A percentile compares a stretch with the other conserved stretches of the same genome.
Conservation (phyloP, 2,113 vertebrate species). For the Zosterops hypoxanthus region DNA sequence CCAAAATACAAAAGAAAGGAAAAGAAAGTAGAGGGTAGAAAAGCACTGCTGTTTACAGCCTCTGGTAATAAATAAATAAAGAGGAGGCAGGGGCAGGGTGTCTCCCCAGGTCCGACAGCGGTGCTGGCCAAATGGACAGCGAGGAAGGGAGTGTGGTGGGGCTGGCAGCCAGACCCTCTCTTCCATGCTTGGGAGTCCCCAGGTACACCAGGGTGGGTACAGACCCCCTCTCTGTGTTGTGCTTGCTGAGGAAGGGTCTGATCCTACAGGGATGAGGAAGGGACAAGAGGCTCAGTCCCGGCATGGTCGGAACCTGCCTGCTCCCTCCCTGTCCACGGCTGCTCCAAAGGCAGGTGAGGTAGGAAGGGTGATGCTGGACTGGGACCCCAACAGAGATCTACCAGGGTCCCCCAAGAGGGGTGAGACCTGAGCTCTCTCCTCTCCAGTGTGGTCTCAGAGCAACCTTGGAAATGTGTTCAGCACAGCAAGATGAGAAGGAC, state of each 20-base stretch:
- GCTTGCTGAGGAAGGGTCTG: slow-evolving; percentile 48
- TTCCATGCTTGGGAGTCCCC: not conserved
- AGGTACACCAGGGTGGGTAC: not conserved
- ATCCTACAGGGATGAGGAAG: not conserved
- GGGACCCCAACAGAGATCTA: not conserved
- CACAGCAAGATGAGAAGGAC: slow-evolving; percentile 27
- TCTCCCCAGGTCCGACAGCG: not conserved
- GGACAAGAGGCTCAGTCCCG: not conserved
- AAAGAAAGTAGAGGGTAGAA: slow-evolving; percentile 73
- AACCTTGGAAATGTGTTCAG: slow-evolving; percentile 25
- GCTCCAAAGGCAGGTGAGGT: slow-evolving; percentile 55
- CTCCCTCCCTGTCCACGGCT: not conserved
- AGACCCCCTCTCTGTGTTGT: not conserved
- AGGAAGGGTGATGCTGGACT: slow-evolving; percentile 43
- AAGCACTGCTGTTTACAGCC: slow-evolving; percentile 73
- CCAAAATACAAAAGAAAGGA: slow-evolving; percentile 76
- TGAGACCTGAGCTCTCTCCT: slow-evolving; percentile 16
- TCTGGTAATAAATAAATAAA: slow-evolving; percentile 69
- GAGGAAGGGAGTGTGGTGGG: not conserved
- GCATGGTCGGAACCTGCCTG: not conserved
- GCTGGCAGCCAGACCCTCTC: slow-evolving; percentile 16
- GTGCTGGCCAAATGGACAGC: not conserved
- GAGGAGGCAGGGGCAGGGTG: slow-evolving; percentile 40
- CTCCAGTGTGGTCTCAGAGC: slow-evolving; percentile 3
- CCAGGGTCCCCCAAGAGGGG: not conserved